Evolutionary conservation across 2,113 vertebrate genomes (phyloP).

Genomic region (Prunella himalayana): DNA sequence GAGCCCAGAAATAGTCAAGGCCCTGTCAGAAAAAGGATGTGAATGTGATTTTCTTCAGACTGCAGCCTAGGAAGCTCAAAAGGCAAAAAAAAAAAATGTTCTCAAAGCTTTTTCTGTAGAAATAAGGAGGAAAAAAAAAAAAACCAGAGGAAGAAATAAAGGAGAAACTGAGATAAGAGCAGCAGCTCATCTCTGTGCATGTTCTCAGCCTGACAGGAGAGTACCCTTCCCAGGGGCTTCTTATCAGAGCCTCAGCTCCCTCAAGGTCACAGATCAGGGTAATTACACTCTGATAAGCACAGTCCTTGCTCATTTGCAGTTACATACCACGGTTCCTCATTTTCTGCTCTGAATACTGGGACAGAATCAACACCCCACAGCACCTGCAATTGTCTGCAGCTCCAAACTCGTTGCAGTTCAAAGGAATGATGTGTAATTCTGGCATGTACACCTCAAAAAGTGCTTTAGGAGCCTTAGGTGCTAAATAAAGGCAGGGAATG

Average conservation of each 20-base stretch:
- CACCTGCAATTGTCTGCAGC: not conserved
- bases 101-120: not conserved
- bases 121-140: not conserved
- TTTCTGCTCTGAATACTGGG: not conserved
- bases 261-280: constrained; percentile 49
- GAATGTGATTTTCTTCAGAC: not conserved
- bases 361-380: not conserved
- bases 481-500: not conserved
- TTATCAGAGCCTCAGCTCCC: constrained; percentile 27
- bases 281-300: constrained; percentile 41
- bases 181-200: not conserved
- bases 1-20: not conserved
- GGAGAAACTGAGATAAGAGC: not conserved
- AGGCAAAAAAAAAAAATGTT: not conserved
- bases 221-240: not conserved
- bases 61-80: not conserved
- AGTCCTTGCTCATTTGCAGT: constrained; percentile 11
- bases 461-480: not conserved
- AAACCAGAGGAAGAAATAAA: not conserved
- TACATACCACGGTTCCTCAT: not conserved
- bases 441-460: not conserved
- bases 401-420: not conserved
- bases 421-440: not conserved
- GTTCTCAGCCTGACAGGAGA: not conserved
- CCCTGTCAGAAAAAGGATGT: not conserved